A percentile compares a stretch with the other conserved stretches of the same genome.
phyloP scores from a whole-genome alignment of 2,113 vertebrate genomes.

The Hippolais icterina region DNA sequence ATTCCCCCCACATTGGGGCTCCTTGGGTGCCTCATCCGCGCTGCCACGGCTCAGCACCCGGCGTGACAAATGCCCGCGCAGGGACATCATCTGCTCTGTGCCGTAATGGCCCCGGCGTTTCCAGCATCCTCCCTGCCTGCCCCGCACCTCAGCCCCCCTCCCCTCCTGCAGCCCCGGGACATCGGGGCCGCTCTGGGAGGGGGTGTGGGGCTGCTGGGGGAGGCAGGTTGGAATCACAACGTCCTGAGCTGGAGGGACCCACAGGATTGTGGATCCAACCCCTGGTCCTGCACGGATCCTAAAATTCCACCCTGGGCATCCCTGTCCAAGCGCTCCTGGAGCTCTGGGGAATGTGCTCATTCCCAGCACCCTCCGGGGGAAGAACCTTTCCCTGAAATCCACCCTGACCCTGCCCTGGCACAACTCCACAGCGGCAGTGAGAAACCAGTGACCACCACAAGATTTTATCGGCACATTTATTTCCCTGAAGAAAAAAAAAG shows the following conservation, averaged over 20 bases:
- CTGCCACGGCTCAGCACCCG: slow-evolving; percentile 4
- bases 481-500: neutral
- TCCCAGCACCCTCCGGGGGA: neutral
- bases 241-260: neutral
- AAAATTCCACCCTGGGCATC: neutral
- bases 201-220: neutral
- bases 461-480: neutral
- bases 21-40: slow-evolving; percentile 4
- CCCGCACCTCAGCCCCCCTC: neutral
- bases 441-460: rapidly evolving
- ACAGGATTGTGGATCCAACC: rapidly evolving
- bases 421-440: neutral
- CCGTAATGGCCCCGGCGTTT: slow-evolving; percentile 9
- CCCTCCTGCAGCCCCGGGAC: neutral
- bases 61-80: slow-evolving; percentile 10
- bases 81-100: slow-evolving; percentile 42
- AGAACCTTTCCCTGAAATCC: rapidly evolving
- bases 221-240: neutral
- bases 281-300: neutral
- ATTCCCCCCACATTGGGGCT: slow-evolving; percentile 47
- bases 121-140: neutral
- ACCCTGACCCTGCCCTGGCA: rapidly evolving
- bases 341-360: rapidly evolving
- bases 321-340: neutral
- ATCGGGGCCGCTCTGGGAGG: no score